phyloP scores from a whole-genome alignment of 1,140 invertebrate species.

The Drosophila pseudoananassae region DNA sequence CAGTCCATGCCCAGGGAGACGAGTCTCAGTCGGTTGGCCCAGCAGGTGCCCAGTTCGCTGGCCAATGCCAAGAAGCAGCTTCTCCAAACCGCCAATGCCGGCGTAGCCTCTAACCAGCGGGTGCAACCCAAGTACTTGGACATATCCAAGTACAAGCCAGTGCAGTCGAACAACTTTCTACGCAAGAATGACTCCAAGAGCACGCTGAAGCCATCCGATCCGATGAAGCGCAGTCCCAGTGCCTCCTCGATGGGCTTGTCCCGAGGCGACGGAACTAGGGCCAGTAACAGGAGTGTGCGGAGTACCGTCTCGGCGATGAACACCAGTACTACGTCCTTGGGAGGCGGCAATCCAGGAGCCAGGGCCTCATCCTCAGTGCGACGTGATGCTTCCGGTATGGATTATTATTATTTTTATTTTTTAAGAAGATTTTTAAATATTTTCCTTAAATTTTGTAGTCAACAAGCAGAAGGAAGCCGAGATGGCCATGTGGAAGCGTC shows the following conservation, averaged over 20 bases:
- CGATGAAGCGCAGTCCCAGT: slow-evolving; percentile 81
- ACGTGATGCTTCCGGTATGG: slow-evolving; percentile 69
- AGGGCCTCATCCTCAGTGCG: slow-evolving; percentile 69
- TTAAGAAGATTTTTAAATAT: not conserved
- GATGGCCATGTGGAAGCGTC: slow-evolving; percentile 95
- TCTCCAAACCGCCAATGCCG: slow-evolving; percentile 74
- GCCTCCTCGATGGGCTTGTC: slow-evolving; percentile 76
- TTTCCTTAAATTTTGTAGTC: slow-evolving; percentile 60
- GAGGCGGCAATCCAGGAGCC: slow-evolving; percentile 45
- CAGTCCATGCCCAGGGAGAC: slow-evolving; percentile 82
- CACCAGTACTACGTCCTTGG: slow-evolving; percentile 67
- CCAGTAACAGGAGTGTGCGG: slow-evolving; percentile 78
- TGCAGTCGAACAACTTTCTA: slow-evolving; percentile 85
- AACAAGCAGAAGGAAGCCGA: slow-evolving; percentile 91
- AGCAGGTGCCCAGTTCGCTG: slow-evolving; percentile 79
- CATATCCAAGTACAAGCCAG: slow-evolving; percentile 86
- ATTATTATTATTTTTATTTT: not conserved
- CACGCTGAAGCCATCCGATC: slow-evolving; percentile 84
- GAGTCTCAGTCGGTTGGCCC: slow-evolving; percentile 77
- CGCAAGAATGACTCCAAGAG: slow-evolving; percentile 86
- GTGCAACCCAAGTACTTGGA: slow-evolving; percentile 85
- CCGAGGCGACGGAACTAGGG: slow-evolving; percentile 65
- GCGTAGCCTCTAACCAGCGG: slow-evolving; percentile 35
- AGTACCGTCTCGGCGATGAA: slow-evolving; percentile 72
- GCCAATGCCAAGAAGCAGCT: slow-evolving; percentile 82